A percentile compares a stretch with the other conserved stretches of the same genome.
These are phyloP conservation scores for Endotricha flammealis DNA, from an alignment of 2,888 invertebrate species.

Conservation along the genomic window DNA sequence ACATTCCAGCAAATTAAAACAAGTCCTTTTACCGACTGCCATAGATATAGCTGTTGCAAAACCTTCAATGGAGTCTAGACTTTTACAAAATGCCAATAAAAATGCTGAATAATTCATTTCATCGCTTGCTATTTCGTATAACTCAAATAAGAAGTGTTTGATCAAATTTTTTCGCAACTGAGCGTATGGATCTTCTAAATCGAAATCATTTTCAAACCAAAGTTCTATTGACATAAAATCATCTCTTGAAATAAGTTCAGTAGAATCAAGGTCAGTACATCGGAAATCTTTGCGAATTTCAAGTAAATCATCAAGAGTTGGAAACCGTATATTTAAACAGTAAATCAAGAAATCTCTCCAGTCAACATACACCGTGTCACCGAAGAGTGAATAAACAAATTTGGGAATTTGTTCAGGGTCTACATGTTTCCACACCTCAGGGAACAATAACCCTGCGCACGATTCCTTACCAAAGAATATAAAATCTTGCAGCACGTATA, in stretches of 20 bases:
- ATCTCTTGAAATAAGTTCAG: constrained; percentile 52
- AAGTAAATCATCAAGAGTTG: constrained; percentile 74
- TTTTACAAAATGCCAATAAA: constrained; percentile 81
- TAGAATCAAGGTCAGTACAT: constrained; percentile 57
- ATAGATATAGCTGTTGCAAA: constrained; percentile 78
- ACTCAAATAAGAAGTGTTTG: constrained; percentile 77
- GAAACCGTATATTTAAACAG: constrained; percentile 75
- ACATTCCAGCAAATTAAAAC: constrained; percentile 66
- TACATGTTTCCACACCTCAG: constrained; percentile 58
- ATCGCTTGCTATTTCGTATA: constrained; percentile 68
- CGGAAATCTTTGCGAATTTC: constrained; percentile 64
- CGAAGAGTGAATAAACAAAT: constrained; percentile 69
- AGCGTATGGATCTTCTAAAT: constrained; percentile 33
- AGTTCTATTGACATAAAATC: constrained; percentile 43
- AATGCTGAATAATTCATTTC: constrained; percentile 80
- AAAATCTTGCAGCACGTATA: constrained; percentile 74
- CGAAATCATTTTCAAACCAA: constrained; percentile 62
- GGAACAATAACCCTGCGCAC: constrained; percentile 50
- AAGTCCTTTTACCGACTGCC: constrained; percentile 73
- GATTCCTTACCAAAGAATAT: constrained; percentile 65
- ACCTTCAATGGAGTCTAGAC: constrained; percentile 69
- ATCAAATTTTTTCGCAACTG: constrained; percentile 51
- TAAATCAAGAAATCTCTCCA: constrained; percentile 83
- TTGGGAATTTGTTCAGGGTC: constrained; percentile 60
- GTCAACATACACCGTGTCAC: constrained; percentile 74